Conservation (phyloP, 2,113 vertebrate genomes). For the Burhinus oedicnemus region DNA sequence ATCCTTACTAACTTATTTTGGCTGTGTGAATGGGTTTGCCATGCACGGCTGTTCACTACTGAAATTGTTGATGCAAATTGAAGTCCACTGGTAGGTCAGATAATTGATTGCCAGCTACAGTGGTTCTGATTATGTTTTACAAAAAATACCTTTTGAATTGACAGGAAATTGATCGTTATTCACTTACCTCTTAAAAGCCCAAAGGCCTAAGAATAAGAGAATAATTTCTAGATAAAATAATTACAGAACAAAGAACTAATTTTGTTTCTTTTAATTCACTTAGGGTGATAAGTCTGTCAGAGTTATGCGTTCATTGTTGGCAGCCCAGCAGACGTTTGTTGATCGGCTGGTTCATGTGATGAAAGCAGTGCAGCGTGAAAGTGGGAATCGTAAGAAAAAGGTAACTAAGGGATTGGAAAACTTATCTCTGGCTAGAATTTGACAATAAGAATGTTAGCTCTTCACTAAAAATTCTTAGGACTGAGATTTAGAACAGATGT, state of each 20-base stretch:
- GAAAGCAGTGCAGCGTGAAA: constrained; percentile 98
- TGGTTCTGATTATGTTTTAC: constrained; percentile 4
- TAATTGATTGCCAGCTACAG: constrained; percentile 35
- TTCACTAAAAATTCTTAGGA: background rate
- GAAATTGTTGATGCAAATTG: background rate
- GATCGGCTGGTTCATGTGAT: constrained; percentile 95
- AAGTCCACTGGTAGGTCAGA: background rate
- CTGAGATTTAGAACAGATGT: background rate
- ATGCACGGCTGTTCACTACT: background rate
- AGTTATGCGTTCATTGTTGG: constrained; percentile 95
- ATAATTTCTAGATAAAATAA: constrained; percentile 29
- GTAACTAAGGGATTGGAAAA: constrained; percentile 56
- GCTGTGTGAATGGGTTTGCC: background rate
- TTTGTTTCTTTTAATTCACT: constrained; percentile 24
- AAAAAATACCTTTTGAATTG: background rate
- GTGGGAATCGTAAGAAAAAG: constrained; percentile 98
- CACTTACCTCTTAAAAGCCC: constrained; percentile 17
- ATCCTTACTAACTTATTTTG: background rate
- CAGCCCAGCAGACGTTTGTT: constrained; percentile 96
- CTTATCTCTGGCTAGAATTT: background rate
- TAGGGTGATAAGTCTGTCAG: constrained; percentile 96
- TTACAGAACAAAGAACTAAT: constrained; percentile 46
- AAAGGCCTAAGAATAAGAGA: background rate
- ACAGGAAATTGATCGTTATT: constrained; percentile 36
- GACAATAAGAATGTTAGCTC: background rate